A percentile compares a stretch with the other conserved stretches of the same genome.
These are phyloP conservation scores for Cephalopterus ornatus DNA, from an alignment of 2,113 vertebrate genomes.

Conservation along the genomic window DNA sequence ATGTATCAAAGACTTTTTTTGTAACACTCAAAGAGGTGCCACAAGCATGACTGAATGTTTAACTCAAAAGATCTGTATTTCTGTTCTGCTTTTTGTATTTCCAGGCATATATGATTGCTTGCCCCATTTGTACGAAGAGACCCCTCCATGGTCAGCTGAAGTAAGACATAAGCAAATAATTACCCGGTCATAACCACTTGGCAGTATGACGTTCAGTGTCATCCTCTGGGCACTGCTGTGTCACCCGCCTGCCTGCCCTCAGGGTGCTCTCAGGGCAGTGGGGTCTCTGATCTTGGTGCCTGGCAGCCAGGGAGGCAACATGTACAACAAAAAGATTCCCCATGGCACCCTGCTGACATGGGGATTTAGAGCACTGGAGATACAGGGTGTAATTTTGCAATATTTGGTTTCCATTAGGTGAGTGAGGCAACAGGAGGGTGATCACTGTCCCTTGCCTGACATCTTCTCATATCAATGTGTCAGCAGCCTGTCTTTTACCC, in stretches of 20 bases:
- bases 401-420: neutral
- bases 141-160: neutral
- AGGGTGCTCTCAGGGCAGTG: fast-evolving
- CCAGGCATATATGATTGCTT: neutral
- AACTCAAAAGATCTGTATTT: neutral
- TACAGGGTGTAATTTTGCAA: fast-evolving
- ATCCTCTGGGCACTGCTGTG: neutral
- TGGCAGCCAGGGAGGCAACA: neutral
- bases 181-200: neutral
- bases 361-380: neutral
- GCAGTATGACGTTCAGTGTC: neutral
- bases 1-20: neutral
- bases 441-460: neutral
- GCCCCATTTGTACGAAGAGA: neutral
- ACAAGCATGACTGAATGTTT: neutral
- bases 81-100: neutral
- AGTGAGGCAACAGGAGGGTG: neutral
- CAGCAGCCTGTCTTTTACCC: neutral
- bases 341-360: neutral
- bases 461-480: neutral
- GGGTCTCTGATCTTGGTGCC: neutral
- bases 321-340: neutral
- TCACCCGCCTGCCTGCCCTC: neutral
- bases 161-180: neutral
- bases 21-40: neutral